Percentiles rank a stretch among this genome's conserved stretches.
Conservation (phyloP, 2,113 vertebrate genomes). For the Malurus alboscapulatus region DNA sequence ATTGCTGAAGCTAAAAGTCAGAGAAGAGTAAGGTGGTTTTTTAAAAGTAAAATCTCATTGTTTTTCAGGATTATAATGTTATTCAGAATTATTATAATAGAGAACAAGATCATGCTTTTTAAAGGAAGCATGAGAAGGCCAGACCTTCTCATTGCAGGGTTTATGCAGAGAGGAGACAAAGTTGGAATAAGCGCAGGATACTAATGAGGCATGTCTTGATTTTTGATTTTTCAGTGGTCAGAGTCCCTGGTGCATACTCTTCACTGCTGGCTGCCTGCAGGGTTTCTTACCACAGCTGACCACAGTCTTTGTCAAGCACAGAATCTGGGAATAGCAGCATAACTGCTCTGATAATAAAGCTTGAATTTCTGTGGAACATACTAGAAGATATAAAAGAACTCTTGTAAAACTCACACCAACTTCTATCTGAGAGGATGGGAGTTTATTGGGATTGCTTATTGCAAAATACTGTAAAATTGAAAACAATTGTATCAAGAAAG, state of each 20-base stretch:
- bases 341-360: not conserved
- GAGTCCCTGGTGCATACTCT: not conserved
- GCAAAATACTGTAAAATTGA: not conserved
- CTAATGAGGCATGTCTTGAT: fast-evolving
- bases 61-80: not conserved
- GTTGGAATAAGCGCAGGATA: not conserved
- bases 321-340: not conserved
- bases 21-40: not conserved
- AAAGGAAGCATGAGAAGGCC: not conserved
- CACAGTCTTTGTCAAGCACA: not conserved
- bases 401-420: not conserved
- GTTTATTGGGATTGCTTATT: not conserved
- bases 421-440: not conserved
- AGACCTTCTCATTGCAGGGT: fast-evolving
- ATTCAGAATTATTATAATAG: not conserved
- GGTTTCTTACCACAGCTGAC: not conserved
- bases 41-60: not conserved
- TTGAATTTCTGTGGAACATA: not conserved
- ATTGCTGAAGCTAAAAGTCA: not conserved
- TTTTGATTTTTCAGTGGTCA: not conserved
- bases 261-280: not conserved
- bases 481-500: not conserved
- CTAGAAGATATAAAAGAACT: not conserved
- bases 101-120: not conserved
- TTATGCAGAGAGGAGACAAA: not conserved